Evolutionary conservation across 2,797 vertebrate genomes (phyloP), one percentile per base, ranked within the genome.

Genomic region (Varecia variegata): DNA sequence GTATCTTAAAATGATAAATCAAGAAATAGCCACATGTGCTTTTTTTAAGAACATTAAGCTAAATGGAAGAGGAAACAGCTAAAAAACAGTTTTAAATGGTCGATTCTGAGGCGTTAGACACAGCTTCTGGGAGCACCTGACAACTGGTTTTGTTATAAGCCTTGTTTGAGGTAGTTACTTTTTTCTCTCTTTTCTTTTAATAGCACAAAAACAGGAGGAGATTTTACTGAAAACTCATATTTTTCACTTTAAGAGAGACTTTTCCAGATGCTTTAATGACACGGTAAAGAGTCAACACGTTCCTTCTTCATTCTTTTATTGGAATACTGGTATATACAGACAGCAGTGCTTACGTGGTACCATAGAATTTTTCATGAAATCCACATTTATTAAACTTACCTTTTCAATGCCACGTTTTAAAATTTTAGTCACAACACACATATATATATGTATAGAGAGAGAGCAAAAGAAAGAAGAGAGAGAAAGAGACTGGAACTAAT

Each of bases 281-380:
- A 67, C 20, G 98, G 98, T 98, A 98, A 98, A 67, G 58, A 40
- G 43, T 71, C 2, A 5, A 23, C 54, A 13, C 13, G 27, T 65
- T 80, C 25, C 25, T 89, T 74, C 79, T 60, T 21, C 71, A 84
- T 93, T 62, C 27, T 76, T 47, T 91, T 56, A 54, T 82, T 91
- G 45, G 45, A 85, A 70, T 38, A 47, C 14, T 77, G 21, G 30
- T 60, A 21, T 50, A 35, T 77, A 43, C 38, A 62, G 54, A n/a
- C 1, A 35, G 15, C 70, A 54, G 4, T 38, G 27, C 14, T 89
- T 79, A 88, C 35, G 30, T 23, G 21, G 38, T 40, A 38, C 58
- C 54, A 5, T 17, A 88, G 67, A 82, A n/a, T 18, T 89, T 77
- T 77, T 71, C 47, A n/a, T 62, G 23, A 93, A 90, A 67, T 65